Evolutionary conservation across 2,113 vertebrate species (phyloP).

Genomic region (Phyllopteryx taeniolatus): DNA sequence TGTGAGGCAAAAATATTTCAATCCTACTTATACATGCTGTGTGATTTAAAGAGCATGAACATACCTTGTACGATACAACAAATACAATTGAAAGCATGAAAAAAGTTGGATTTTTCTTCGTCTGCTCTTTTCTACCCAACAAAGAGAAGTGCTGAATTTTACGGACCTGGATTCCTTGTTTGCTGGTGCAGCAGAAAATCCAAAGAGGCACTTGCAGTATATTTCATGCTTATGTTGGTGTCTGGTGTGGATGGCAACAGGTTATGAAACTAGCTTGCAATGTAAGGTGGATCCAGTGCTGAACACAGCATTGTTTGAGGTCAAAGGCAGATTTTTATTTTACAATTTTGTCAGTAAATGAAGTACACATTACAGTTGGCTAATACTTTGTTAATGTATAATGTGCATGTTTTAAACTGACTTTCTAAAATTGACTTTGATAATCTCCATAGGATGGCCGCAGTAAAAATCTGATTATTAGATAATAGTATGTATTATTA

Average conservation of each 20-base stretch:
- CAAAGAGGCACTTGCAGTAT: background rate
- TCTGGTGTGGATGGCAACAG: conserved; percentile 3
- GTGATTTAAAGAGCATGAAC: background rate
- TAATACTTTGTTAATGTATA: conserved; percentile 25
- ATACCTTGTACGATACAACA: background rate
- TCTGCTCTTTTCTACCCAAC: background rate
- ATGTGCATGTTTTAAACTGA: conserved; percentile 3
- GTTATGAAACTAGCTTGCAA: background rate
- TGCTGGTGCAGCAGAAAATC: background rate
- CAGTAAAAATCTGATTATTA: no score
- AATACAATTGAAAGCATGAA: background rate
- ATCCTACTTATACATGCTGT: background rate
- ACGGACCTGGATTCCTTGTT: background rate
- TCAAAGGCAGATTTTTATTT: conserved; percentile 31
- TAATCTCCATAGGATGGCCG: no score
- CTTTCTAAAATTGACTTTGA: background rate
- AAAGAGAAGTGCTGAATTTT: background rate
- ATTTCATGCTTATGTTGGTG: background rate
- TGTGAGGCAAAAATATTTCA: background rate
- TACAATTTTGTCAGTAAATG: conserved; percentile 14
- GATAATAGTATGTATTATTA: no score
- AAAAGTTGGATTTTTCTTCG: conserved; percentile 22
- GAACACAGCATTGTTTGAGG: conserved; percentile 4
- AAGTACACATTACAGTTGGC: conserved; percentile 3
- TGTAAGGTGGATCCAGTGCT: background rate